Conservation (phyloP, 2,797 vertebrate genomes). For the Synanceia verrucosa region DNA sequence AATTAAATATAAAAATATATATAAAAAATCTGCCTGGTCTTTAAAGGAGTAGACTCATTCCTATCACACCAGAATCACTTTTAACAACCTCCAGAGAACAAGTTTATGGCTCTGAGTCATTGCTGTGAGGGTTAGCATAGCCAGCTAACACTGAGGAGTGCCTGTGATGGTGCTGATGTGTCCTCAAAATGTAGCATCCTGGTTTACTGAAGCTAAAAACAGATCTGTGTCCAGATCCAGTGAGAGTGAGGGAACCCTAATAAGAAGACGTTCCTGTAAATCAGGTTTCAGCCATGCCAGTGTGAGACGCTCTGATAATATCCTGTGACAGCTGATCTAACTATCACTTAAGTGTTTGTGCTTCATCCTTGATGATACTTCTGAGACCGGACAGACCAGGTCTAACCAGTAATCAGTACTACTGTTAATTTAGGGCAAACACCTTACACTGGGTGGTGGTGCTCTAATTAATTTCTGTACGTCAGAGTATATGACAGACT, state of each 20-base stretch:
- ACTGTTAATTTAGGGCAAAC: too few species aligned
- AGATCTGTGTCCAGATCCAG: background rate
- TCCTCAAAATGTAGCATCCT: conserved; percentile 10
- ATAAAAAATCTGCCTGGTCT: too few species aligned
- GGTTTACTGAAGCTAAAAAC: background rate
- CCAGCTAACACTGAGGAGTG: conserved; percentile 8
- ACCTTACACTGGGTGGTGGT: too few species aligned
- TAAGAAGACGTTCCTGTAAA: background rate
- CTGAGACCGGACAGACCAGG: background rate
- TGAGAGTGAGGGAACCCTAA: background rate
- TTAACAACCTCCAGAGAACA: background rate
- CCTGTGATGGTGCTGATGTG: background rate
- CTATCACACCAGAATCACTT: background rate
- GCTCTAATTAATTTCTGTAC: too few species aligned
- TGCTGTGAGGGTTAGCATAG: background rate
- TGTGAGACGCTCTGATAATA: background rate
- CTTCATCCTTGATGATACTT: background rate
- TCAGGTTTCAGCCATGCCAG: background rate
- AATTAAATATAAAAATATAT: too few species aligned
- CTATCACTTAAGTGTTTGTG: background rate
- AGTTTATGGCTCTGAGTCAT: conserved; percentile 5
- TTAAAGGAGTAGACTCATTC: too few species aligned
- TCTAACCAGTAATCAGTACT: too few species aligned
- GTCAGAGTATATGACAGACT: too few species aligned
- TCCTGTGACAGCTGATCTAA: background rate